phyloP scores from a whole-genome alignment of 2,888 invertebrate genomes.

The Cephonodes hylas region DNA sequence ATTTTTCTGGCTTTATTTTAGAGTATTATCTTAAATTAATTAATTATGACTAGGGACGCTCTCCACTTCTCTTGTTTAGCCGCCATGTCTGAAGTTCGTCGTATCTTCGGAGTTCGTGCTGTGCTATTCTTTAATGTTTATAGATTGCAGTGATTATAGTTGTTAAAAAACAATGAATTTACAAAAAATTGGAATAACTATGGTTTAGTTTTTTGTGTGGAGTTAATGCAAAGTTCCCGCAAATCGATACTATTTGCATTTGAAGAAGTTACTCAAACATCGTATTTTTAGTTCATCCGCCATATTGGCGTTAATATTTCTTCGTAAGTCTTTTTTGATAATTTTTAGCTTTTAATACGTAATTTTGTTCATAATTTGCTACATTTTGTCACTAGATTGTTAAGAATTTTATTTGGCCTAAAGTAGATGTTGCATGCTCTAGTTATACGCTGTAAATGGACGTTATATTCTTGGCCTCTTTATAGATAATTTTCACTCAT shows the following conservation, averaged over 20 bases:
- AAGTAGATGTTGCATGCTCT: constrained; percentile 59
- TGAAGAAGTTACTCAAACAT: constrained; percentile 74
- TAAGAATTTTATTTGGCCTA: neutral
- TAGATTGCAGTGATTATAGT: constrained; percentile 70
- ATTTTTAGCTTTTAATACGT: constrained; percentile 68
- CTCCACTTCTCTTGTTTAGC: constrained; percentile 68
- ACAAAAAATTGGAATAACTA: constrained; percentile 56
- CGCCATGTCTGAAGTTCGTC: constrained; percentile 81
- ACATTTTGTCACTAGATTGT: constrained; percentile 6
- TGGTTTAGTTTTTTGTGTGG: constrained; percentile 64
- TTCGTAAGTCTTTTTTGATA: constrained; percentile 79
- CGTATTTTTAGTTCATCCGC: constrained; percentile 84
- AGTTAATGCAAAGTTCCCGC: constrained; percentile 65
- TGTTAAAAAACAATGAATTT: constrained; percentile 63
- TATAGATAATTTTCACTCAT: constrained; percentile 50
- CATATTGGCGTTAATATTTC: constrained; percentile 85
- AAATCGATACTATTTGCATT: constrained; percentile 69
- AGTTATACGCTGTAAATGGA: constrained; percentile 51
- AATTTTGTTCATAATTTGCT: constrained; percentile 59
- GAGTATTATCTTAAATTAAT: constrained; percentile 11
- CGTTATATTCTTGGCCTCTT: constrained; percentile 71
- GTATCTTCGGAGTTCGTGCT: constrained; percentile 78
- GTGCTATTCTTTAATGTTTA: constrained; percentile 77
- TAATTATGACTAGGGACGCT: constrained; percentile 49
- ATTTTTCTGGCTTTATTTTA: constrained; percentile 52